Evolutionary conservation across 2,113 vertebrate genomes (phyloP).

Genomic region (Coptodon rendalli): DNA sequence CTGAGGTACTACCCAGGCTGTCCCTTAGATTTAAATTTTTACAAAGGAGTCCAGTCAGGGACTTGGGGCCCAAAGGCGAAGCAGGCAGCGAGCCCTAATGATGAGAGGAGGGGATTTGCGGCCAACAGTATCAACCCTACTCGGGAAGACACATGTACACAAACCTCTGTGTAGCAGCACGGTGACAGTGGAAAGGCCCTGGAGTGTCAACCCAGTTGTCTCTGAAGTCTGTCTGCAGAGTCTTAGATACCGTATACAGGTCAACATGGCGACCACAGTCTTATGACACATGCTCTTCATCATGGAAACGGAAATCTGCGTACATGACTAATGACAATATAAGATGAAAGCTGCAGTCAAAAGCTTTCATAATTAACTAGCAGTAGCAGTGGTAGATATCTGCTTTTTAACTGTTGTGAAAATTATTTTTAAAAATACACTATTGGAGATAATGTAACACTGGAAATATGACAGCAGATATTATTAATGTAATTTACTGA

Average conservation of each 20-base stretch:
- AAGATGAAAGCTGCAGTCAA: background rate
- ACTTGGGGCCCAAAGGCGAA: conserved; percentile 13
- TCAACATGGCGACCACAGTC: conserved; percentile 33
- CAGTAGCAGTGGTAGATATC: background rate
- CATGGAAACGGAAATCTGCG: background rate
- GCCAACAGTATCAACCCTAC: background rate
- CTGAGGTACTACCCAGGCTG: conserved; percentile 10
- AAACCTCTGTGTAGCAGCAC: background rate
- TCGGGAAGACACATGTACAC: background rate
- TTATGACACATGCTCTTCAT: background rate
- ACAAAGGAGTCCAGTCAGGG: conserved; percentile 37
- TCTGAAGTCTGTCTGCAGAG: conserved; percentile 34
- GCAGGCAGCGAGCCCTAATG: conserved; percentile 41
- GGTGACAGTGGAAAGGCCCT: conserved; percentile 28
- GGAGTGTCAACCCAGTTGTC: conserved; percentile 54
- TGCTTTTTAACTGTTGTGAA: background rate
- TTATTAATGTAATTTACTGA: background rate
- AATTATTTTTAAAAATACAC: accelerated
- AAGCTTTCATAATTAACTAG: background rate
- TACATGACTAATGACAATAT: background rate
- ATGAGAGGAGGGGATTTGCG: conserved; percentile 39
- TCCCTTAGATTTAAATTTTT: conserved; percentile 48
- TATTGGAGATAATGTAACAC: background rate
- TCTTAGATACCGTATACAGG: conserved; percentile 35
- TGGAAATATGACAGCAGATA: background rate